Conservation (phyloP, 2,113 vertebrate species). For the Protobothrops flavoviridis region DNA sequence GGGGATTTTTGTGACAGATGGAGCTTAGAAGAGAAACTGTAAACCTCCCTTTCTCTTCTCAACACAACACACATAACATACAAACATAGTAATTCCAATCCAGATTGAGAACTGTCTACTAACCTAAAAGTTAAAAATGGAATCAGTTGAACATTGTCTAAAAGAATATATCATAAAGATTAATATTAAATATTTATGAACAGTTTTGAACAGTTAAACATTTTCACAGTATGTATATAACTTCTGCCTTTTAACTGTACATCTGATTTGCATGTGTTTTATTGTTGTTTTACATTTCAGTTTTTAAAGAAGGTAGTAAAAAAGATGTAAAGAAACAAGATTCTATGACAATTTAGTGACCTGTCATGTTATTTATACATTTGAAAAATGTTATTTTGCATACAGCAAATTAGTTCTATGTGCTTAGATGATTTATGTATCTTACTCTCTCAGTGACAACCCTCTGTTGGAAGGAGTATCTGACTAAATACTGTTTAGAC, state of each 20-base stretch:
- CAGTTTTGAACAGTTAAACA: not conserved
- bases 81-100: not conserved
- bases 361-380: not conserved
- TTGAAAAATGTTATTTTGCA: not conserved
- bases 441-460: not conserved
- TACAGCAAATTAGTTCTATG: not conserved
- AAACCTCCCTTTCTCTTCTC: not conserved
- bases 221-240: not conserved
- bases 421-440: not conserved
- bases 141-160: not conserved
- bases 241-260: not conserved
- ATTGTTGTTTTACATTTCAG: not conserved
- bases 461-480: not conserved
- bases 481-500: not conserved
- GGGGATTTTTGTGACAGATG: not conserved
- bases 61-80: not conserved
- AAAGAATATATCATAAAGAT: not conserved
- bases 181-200: not conserved
- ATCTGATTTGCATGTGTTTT: not conserved
- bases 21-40: not conserved
- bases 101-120: not conserved
- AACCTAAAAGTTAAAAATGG: not conserved
- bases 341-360: not conserved
- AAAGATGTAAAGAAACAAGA: not conserved
- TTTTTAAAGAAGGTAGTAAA: not conserved